A percentile compares a stretch with the other conserved stretches of the same genome.
These are phyloP conservation scores for Scaptomyza tumidula DNA, from an alignment of 2,888 invertebrate genomes.

Conservation along the genomic window DNA sequence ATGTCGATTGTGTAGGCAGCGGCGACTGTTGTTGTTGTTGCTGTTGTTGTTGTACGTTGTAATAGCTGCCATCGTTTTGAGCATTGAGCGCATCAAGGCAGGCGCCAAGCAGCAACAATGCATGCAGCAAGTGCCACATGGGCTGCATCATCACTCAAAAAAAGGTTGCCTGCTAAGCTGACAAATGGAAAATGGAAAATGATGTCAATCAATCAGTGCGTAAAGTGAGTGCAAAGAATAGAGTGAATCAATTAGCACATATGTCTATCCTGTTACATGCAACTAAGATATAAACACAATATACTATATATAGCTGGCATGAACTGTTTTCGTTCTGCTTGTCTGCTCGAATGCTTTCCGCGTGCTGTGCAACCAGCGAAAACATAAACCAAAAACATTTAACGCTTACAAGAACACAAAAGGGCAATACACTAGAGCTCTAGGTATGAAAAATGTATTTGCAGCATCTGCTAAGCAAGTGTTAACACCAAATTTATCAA, in stretches of 20 bases:
- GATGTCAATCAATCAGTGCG: constrained; percentile 59
- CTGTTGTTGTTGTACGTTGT: constrained; percentile 56
- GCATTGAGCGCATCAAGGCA: constrained; percentile 40
- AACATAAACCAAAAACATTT: constrained; percentile 26
- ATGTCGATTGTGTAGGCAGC: constrained; percentile 35
- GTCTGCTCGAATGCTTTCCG: constrained; percentile 58
- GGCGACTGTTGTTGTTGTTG: constrained; percentile 37
- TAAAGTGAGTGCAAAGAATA: constrained; percentile 12
- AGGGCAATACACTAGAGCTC: no score
- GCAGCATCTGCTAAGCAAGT: no score
- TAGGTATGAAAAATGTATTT: no score
- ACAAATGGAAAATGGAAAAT: constrained; percentile 6
- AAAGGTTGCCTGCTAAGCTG: constrained; percentile 29
- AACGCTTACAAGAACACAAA: not conserved
- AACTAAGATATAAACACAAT: constrained; percentile 10
- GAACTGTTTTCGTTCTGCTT: constrained; percentile 20
- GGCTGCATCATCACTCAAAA: constrained; percentile 46
- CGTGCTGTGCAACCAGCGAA: constrained; percentile 61
- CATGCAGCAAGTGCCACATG: constrained; percentile 66
- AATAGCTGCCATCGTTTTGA: constrained; percentile 59
- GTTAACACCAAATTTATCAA: no score
- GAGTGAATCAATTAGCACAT: constrained; percentile 48
- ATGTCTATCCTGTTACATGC: constrained; percentile 15
- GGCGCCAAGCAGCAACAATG: constrained; percentile 55
- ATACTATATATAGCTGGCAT: constrained; percentile 33